Percentiles rank a stretch among this genome's conserved stretches.
Conservation (phyloP, 2,113 vertebrate genomes). For the Cervus canadensis region DNA sequence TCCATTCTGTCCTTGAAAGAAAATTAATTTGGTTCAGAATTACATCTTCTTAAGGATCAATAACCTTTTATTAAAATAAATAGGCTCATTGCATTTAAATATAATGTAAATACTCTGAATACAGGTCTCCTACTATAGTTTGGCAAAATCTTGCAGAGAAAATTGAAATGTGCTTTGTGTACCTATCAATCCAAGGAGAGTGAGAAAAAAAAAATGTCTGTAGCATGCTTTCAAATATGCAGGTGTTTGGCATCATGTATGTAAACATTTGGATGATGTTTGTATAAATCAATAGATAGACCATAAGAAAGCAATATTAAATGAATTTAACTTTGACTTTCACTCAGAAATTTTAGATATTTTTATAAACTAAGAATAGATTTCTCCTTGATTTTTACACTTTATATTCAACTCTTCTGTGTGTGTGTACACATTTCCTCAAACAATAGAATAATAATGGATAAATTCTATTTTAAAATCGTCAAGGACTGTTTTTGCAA, state of each 20-base stretch:
- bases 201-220: not conserved
- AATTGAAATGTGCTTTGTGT: not conserved
- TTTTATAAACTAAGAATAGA: not conserved
- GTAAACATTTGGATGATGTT: not conserved
- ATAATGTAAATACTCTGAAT: not conserved
- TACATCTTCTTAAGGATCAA: not conserved
- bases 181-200: not conserved
- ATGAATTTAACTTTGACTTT: not conserved
- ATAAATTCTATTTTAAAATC: not conserved
- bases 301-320: not conserved
- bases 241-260: not conserved
- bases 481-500: not conserved
- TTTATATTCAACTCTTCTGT: not conserved
- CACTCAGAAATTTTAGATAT: not conserved
- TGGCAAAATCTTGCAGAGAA: not conserved
- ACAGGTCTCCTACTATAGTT: not conserved
- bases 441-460: not conserved
- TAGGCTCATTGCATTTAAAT: not conserved
- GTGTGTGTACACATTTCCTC: not conserved
- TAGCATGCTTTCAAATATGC: not conserved
- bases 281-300: not conserved
- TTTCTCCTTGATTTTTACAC: not conserved
- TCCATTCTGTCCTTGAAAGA: not conserved
- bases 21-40: not conserved
- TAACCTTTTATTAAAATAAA: not conserved